Evolutionary conservation across 37 sponge, comb jelly and placozoan species (phyloP).

Genomic region (Oopsacas minuta): DNA sequence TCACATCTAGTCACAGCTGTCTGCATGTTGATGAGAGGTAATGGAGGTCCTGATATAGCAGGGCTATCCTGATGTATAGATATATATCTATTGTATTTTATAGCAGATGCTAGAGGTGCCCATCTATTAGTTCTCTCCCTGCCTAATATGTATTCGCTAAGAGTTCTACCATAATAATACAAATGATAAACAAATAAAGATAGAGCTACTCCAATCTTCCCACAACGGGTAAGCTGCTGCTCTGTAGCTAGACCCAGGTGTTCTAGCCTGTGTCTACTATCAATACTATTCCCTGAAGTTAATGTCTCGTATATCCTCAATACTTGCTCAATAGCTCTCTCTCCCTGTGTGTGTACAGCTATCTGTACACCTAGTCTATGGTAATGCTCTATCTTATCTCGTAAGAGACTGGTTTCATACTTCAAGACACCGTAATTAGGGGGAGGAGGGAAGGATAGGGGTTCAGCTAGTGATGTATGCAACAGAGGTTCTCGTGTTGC

Average conservation of each 20-base stretch:
- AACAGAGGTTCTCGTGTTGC: conserved; percentile 28
- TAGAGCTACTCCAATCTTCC: conserved; percentile 26
- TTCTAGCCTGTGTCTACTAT: conserved; percentile 37
- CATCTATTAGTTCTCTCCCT: conserved; percentile 20
- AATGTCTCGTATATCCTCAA: conserved; percentile 20
- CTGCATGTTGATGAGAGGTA: conserved; percentile 22
- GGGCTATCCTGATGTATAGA: conserved; percentile 38
- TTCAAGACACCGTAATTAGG: conserved; percentile 24
- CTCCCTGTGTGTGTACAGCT: conserved; percentile 43
- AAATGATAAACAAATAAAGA: conserved; percentile 31
- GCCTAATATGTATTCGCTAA: conserved; percentile 29
- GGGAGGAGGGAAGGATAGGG: conserved; percentile 27
- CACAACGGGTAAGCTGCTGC: conserved; percentile 19
- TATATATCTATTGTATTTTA: background rate
- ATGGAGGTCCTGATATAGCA: conserved; percentile 15
- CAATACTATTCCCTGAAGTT: background rate
- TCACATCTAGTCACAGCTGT: conserved; percentile 25
- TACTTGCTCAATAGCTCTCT: conserved; percentile 30
- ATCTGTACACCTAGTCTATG: conserved; percentile 17
- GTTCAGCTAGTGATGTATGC: background rate
- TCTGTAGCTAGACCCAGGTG: conserved; percentile 34
- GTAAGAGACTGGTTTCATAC: background rate
- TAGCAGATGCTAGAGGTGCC: conserved; percentile 23
- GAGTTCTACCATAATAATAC: conserved; percentile 28
- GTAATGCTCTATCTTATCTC: background rate